Evolutionary conservation across 2,113 vertebrate species (phyloP), one percentile per base, ranked within the genome.

Genomic region (Chloebia gouldiae): DNA sequence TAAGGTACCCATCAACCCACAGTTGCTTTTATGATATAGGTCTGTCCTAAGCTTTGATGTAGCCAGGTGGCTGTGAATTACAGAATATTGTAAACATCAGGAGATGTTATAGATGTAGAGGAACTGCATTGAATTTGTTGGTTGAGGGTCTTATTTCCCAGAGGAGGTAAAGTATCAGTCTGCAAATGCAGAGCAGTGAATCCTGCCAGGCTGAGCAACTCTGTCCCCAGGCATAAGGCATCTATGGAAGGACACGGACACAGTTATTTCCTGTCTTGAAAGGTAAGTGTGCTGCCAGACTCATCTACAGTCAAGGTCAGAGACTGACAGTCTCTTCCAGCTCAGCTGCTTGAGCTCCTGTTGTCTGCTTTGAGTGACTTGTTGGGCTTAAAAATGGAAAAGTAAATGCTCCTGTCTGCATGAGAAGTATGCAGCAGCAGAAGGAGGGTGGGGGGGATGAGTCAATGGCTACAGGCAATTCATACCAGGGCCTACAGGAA

Each of bases 271-370:
- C 70, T 78, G 65, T 76, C 73, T 78, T 81, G 50, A 81, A 76
- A 95, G 94, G 95, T 96, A 95, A 95, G 93, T 77, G 81, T 89
- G 53, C 59, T 96, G 81, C 70, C 70, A 95, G 64, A 79, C 45
- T 81, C 40, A 12, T 75, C 72, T 81, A 57, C 9, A 19, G 13
- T 85, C 75, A 91, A 84, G 93, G 87, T 69, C 84, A 85, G 75
- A 90, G 70, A 77, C 86, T 83, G 94, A 70, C 75, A 78, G 44
- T 47, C 51, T 81, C 87, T 93, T 92, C 53, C 59, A 95, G 37
- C 42, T 88, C 81, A 95, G 71, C 47, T 9, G 2, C 89, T 80
- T 1, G 1, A 85, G 45, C 23, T 78, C 65, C 66, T 78, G 68
- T 85, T 21, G 3, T 88, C 68, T 83, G n/a, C 44, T 81, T 83